phyloP scores from a whole-genome alignment of 2,113 vertebrate species.

The Sus scrofa region DNA sequence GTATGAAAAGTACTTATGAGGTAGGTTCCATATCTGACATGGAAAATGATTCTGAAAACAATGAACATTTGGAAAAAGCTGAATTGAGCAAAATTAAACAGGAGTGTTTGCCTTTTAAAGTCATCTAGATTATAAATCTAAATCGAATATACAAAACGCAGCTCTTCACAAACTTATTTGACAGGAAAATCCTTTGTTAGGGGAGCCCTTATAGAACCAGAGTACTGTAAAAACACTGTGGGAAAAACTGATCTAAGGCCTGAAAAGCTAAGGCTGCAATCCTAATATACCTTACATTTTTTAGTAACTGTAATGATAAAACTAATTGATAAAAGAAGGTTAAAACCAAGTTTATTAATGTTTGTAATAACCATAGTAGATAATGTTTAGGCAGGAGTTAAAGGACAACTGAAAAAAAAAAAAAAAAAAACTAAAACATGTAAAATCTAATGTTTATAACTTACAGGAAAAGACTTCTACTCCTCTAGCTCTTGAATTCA shows the following conservation, averaged over 20 bases:
- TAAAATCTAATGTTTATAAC: background rate
- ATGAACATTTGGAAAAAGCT: background rate
- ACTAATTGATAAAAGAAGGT: background rate
- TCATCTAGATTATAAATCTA: background rate
- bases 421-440: background rate
- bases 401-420: background rate
- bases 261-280: background rate
- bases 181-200: conserved; percentile 5
- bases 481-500: background rate
- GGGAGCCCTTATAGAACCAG: background rate
- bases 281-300: background rate
- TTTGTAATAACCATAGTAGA: conserved; percentile 36
- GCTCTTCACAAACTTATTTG: background rate
- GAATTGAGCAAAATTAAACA: background rate
- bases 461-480: background rate
- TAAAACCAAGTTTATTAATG: conserved; percentile 40
- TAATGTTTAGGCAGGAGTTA: background rate
- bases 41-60: conserved; percentile 44
- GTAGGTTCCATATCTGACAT: background rate
- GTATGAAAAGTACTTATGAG: background rate
- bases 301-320: conserved; percentile 16
- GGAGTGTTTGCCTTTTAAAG: background rate
- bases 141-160: background rate
- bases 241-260: background rate
- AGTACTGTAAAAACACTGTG: background rate